Conservation (phyloP, 2,797 vertebrate species). For the Gymnopithys bicolor region DNA sequence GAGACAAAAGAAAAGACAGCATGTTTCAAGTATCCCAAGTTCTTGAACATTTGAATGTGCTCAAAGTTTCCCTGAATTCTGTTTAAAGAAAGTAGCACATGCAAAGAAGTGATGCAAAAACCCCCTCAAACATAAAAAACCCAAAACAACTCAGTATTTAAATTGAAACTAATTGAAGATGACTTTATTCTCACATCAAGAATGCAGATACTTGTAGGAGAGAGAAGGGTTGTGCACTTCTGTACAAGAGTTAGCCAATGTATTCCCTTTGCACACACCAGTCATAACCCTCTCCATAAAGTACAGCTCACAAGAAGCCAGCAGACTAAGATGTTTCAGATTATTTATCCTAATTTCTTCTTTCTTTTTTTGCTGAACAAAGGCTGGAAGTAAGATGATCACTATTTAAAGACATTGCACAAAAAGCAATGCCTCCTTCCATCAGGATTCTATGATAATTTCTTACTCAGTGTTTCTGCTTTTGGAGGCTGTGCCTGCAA, state of each 20-base stretch:
- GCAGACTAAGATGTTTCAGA: neutral
- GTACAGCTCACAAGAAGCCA: neutral
- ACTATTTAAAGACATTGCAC: neutral
- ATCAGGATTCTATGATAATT: neutral
- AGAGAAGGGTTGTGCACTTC: neutral
- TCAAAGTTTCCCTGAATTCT: neutral
- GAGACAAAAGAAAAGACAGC: neutral
- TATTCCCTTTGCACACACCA: neutral
- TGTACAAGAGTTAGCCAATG: neutral
- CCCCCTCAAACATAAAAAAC: no score
- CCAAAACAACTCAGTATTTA: neutral
- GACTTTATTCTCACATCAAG: neutral
- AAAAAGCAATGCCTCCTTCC: neutral
- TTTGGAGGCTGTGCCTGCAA: neutral
- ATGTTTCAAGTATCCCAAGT: neutral
- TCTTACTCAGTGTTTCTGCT: neutral
- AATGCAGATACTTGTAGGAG: neutral
- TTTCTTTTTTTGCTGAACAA: neutral
- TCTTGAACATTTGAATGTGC: neutral
- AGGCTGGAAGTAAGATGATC: neutral
- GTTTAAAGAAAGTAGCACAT: neutral
- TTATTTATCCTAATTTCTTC: neutral
- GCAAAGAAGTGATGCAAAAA: neutral
- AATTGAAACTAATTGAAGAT: neutral
- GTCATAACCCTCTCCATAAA: neutral